Evolutionary conservation across 2,888 invertebrate genomes (phyloP).

Genomic region (Anoncus sp.): DNA sequence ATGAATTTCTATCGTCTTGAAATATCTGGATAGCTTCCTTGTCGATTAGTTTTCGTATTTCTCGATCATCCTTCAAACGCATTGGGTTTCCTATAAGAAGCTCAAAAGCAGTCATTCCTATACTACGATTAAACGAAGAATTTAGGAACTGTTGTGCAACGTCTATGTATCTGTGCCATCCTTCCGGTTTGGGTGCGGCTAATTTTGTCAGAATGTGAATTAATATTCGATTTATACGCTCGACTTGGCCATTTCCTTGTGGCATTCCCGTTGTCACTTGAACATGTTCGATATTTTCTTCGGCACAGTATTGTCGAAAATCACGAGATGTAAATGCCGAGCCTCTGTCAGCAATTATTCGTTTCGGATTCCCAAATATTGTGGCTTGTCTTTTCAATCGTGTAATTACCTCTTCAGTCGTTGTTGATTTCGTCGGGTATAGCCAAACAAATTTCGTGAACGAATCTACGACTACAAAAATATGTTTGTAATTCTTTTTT

Average conservation of each 20-base stretch:
- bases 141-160: slow-evolving; percentile 39
- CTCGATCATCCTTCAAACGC: slow-evolving; percentile 52
- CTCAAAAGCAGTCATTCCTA: slow-evolving; percentile 52
- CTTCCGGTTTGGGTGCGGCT: too few relatives aligned
- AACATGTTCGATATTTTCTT: slow-evolving; percentile 14
- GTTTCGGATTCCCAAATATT: slow-evolving; percentile 1
- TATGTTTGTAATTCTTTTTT: too few relatives aligned
- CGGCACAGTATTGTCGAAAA: not conserved
- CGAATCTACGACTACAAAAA: too few relatives aligned
- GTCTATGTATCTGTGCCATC: slow-evolving; percentile 36
- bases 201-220: too few relatives aligned
- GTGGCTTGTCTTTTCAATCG: slow-evolving; percentile 1
- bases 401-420: not conserved
- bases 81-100: slow-evolving; percentile 54
- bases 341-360: slow-evolving; percentile 4
- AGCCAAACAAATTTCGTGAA: too few relatives aligned
- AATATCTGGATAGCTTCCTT: slow-evolving; percentile 57
- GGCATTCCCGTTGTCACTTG: not conserved
- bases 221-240: too few relatives aligned
- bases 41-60: slow-evolving; percentile 64
- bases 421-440: too few relatives aligned
- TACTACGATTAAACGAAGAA: slow-evolving; percentile 47
- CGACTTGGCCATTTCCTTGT: too few relatives aligned
- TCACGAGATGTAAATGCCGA: slow-evolving; percentile 9
- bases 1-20: slow-evolving; percentile 50